phyloP scores from a whole-genome alignment of 2,888 invertebrate genomes.

The Lordiphosa fenestrarum region DNA sequence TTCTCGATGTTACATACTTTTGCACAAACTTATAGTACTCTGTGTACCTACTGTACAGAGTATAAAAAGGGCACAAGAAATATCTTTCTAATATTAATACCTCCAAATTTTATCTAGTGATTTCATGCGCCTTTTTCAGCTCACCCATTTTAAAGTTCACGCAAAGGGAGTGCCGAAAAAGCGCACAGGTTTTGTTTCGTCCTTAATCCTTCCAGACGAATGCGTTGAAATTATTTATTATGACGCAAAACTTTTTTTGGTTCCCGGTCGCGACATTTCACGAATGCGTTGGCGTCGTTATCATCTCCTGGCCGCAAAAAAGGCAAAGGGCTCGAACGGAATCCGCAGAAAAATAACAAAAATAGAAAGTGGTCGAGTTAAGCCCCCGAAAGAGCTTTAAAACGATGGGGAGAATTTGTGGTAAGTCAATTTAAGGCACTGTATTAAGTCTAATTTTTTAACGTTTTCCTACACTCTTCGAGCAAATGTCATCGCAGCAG shows the following conservation, averaged over 20 bases:
- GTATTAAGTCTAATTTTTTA: no score
- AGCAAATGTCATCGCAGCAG: no score
- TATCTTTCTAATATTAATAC: no score
- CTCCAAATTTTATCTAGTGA: no score
- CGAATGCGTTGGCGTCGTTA: conserved; percentile 35
- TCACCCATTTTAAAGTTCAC: neutral
- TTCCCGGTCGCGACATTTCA: conserved; percentile 44
- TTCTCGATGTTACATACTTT: no score
- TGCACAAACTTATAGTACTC: no score
- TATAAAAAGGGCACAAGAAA: no score
- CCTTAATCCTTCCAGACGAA: conserved; percentile 76
- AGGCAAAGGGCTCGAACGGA: conserved; percentile 46
- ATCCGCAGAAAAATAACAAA: conserved; percentile 35
- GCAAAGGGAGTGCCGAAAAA: conserved; percentile 6
- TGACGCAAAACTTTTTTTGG: conserved; percentile 71
- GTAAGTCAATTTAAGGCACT: conserved; percentile 1
- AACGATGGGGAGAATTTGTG: conserved; percentile 24
- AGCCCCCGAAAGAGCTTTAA: conserved; percentile 47
- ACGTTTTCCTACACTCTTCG: no score
- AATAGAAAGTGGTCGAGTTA: conserved; percentile 36
- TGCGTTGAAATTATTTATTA: conserved; percentile 71
- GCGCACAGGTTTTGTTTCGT: conserved; percentile 22
- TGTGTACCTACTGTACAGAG: no score
- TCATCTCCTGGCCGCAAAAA: conserved; percentile 50
- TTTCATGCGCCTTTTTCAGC: no score